These are phyloP conservation scores for Plectropomus leopardus DNA, from an alignment of 2,113 vertebrate genomes.

Conservation along the genomic window DNA sequence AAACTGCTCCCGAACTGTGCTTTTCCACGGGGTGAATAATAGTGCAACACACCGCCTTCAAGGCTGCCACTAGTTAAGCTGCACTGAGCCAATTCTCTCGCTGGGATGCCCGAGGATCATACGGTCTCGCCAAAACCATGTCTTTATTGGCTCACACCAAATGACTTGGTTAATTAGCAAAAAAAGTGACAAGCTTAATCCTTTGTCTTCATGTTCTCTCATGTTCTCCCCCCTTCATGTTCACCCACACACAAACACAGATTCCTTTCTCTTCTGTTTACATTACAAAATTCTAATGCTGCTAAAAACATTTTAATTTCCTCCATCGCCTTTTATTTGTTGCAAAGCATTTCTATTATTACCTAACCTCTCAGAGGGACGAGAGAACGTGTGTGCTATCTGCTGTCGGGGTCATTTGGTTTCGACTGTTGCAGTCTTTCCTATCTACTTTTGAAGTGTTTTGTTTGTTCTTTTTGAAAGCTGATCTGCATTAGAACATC, in stretches of 20 bases:
- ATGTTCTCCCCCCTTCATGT: constrained; percentile 42
- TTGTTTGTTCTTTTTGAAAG: constrained; percentile 46
- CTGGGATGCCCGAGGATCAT: constrained; percentile 62
- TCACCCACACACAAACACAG: constrained; percentile 40
- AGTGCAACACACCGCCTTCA: constrained; percentile 57
- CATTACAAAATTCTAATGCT: constrained; percentile 6
- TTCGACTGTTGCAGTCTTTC: constrained; percentile 9
- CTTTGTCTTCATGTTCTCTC: constrained; percentile 63
- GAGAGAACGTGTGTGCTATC: constrained; percentile 2
- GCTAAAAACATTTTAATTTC: constrained; percentile 28
- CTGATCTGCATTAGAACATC: constrained; percentile 40
- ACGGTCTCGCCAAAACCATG: constrained; percentile 58
- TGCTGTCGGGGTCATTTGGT: constrained; percentile 25
- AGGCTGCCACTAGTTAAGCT: constrained; percentile 55
- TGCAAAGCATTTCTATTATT: constrained; percentile 20
- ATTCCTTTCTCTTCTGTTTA: constrained; percentile 52
- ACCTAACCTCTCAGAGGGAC: constrained; percentile 27
- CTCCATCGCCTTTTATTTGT: background rate
- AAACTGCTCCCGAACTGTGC: constrained; percentile 55
- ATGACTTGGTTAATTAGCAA: constrained; percentile 72
- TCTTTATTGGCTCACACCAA: constrained; percentile 60
- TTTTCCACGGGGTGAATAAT: constrained; percentile 65
- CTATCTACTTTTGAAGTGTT: constrained; percentile 28
- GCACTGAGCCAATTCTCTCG: constrained; percentile 49
- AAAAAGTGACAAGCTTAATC: constrained; percentile 68